Evolutionary conservation across 2,113 vertebrate species (phyloP).

Genomic region (Ceratotherium simum): DNA sequence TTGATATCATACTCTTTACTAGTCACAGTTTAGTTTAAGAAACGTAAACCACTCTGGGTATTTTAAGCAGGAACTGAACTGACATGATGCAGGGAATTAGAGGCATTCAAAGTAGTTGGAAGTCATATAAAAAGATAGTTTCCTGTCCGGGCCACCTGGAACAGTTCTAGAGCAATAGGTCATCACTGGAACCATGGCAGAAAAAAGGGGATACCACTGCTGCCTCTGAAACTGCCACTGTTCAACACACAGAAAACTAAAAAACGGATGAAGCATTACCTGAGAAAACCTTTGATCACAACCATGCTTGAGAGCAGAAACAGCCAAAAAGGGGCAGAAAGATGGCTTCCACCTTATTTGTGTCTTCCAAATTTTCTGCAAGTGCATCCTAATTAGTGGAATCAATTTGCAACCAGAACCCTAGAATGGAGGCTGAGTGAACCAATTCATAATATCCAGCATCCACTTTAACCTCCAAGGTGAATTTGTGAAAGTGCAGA

Average conservation of each 20-base stretch:
- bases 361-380: not conserved
- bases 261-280: not conserved
- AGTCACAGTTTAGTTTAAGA: not conserved
- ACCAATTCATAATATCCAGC: not conserved
- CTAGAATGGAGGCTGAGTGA: not conserved
- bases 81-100: not conserved
- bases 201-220: not conserved
- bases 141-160: not conserved
- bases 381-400: not conserved
- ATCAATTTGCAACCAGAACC: not conserved
- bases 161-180: not conserved
- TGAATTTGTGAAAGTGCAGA: not conserved
- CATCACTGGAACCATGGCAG: not conserved
- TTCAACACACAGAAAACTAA: not conserved
- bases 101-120: not conserved
- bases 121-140: not conserved
- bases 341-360: not conserved
- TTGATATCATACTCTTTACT: not conserved
- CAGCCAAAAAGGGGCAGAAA: not conserved
- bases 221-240: no score
- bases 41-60: not conserved
- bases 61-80: slow-evolving; percentile 30
- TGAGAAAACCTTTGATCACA: not conserved
- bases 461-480: not conserved
- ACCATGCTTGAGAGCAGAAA: not conserved